Conservation (phyloP, 2,113 vertebrate species). For the Oryzias javanicus region DNA sequence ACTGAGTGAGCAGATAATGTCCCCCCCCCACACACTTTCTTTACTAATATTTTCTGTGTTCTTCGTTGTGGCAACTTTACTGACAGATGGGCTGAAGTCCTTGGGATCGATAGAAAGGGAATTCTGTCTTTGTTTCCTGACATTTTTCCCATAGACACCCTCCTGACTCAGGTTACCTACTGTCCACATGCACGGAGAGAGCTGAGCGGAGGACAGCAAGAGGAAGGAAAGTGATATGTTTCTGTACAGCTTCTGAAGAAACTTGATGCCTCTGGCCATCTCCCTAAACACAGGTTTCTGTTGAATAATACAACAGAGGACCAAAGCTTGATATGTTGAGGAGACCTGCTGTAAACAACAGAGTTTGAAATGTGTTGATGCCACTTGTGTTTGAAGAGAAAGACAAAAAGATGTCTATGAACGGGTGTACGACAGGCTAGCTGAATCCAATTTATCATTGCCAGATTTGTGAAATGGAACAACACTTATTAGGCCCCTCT, state of each 20-base stretch:
- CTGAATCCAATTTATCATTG: slow-evolving; percentile 48
- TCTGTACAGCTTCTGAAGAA: slow-evolving; percentile 68
- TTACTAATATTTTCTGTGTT: slow-evolving; percentile 59
- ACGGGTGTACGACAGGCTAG: slow-evolving; percentile 29
- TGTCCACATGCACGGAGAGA: slow-evolving; percentile 55
- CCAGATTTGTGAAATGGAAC: slow-evolving; percentile 48
- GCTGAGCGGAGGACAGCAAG: slow-evolving; percentile 21
- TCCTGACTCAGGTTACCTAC: slow-evolving; percentile 70
- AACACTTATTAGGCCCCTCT: slow-evolving; percentile 52
- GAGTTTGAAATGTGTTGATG: slow-evolving; percentile 47
- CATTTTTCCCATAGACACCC: slow-evolving; percentile 65
- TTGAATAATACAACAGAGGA: slow-evolving; percentile 76
- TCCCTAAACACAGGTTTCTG: slow-evolving; percentile 70
- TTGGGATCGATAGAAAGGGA: slow-evolving; percentile 56
- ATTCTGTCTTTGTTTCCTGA: slow-evolving; percentile 72
- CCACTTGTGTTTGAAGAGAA: slow-evolving; percentile 25
- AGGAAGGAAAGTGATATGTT: slow-evolving; percentile 53
- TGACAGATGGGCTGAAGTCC: slow-evolving; percentile 62
- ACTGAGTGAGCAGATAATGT: slow-evolving; percentile 36
- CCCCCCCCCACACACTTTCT: slow-evolving; percentile 28
- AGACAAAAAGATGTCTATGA: slow-evolving; percentile 26
- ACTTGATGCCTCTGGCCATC: slow-evolving; percentile 70
- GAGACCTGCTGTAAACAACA: slow-evolving; percentile 65
- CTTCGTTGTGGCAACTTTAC: slow-evolving; percentile 30
- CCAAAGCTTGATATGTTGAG: slow-evolving; percentile 49